Conservation (phyloP, 2,113 vertebrate species). For the Hepsetus odoe region DNA sequence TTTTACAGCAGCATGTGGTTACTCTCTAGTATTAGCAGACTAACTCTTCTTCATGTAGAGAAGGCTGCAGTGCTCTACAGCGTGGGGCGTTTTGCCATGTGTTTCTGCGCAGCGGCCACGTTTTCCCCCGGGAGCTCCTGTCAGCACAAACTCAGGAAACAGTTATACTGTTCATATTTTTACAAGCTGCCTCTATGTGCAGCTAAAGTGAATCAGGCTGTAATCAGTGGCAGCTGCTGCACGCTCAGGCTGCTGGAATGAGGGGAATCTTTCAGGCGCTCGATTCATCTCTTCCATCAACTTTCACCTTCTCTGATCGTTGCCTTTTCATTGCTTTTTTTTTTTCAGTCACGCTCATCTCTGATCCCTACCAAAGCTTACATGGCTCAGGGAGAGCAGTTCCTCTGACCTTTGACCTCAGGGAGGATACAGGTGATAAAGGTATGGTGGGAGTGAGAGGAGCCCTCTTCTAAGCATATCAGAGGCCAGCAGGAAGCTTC, state of each 20-base stretch:
- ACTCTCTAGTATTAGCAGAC: not conserved
- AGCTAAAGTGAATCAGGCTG: constrained; percentile 85
- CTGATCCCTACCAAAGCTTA: not conserved
- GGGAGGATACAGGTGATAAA: constrained; percentile 21
- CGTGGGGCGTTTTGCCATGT: constrained; percentile 80
- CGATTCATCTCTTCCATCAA: constrained; percentile 71
- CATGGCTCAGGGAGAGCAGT: constrained; percentile 5
- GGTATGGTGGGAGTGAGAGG: not conserved
- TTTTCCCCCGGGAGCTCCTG: constrained; percentile 81
- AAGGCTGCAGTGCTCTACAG: constrained; percentile 69
- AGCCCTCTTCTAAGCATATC: not conserved
- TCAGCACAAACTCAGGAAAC: constrained; percentile 92
- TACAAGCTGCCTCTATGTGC: constrained; percentile 82
- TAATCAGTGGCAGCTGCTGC: constrained; percentile 89
- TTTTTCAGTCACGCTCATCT: constrained; percentile 34
- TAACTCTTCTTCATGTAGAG: not conserved
- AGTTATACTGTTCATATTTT: constrained; percentile 87
- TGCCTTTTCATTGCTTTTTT: constrained; percentile 31
- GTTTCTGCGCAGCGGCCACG: constrained; percentile 75
- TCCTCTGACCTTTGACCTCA: constrained; percentile 56
- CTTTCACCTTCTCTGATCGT: constrained; percentile 69
- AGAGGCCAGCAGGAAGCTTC: not conserved
- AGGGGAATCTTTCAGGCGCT: constrained; percentile 78
- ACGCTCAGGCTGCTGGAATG: constrained; percentile 76
- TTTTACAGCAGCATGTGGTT: not conserved